phyloP scores from a whole-genome alignment of 1,140 invertebrate genomes.

The Lepidotrigona ventralis region DNA sequence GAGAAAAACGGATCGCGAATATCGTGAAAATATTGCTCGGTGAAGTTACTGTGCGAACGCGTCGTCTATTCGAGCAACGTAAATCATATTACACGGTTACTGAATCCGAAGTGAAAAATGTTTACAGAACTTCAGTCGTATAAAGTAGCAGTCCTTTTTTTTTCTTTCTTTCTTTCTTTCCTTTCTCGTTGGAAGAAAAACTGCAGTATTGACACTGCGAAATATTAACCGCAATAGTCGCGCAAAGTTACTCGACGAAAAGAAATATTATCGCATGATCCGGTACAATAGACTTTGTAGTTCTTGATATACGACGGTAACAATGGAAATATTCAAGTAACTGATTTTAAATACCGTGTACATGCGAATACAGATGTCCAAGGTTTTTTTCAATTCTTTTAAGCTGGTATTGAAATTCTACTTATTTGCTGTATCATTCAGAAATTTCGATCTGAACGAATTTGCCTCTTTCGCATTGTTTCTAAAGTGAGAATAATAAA shows the following conservation, averaged over 20 bases:
- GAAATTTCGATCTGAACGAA: too few species aligned
- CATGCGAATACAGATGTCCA: not conserved
- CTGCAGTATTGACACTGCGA: not conserved
- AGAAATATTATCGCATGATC: slow-evolving; percentile 19
- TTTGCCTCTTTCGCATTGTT: too few species aligned
- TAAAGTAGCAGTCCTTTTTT: not conserved
- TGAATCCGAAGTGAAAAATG: slow-evolving; percentile 51
- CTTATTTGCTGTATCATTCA: too few species aligned
- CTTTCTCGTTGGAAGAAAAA: not conserved
- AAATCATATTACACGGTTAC: slow-evolving; percentile 49
- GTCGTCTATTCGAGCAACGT: slow-evolving; percentile 32
- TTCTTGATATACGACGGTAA: slow-evolving; percentile 2
- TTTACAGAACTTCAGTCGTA: slow-evolving; percentile 26
- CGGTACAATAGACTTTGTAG: not conserved
- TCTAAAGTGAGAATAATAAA: not conserved
- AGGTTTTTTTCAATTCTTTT: not conserved
- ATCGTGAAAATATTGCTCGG: not conserved
- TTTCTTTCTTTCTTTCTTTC: not conserved
- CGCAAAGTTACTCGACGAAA: not conserved
- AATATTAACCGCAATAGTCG: slow-evolving; percentile 32
- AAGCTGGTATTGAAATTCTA: not conserved
- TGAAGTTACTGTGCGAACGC: slow-evolving; percentile 6
- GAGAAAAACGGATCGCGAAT: not conserved
- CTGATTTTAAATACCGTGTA: too few species aligned
- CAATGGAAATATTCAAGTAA: not conserved